Evolutionary conservation across 2,797 vertebrate species (phyloP), one percentile per base, ranked within the genome.

Genomic region (Basileuterus tristriatus): DNA sequence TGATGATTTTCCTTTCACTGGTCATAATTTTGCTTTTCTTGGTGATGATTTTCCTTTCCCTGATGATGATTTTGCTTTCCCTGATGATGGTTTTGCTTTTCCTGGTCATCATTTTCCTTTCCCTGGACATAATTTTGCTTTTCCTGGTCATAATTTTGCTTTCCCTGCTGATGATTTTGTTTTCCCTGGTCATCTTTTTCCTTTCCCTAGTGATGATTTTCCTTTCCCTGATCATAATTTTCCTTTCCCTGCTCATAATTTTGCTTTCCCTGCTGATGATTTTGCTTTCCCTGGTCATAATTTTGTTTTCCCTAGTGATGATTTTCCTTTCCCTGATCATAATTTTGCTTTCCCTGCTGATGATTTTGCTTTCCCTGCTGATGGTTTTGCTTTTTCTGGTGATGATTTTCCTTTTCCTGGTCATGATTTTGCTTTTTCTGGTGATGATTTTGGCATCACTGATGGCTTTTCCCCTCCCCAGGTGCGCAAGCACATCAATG

Each of bases 401-500:
- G 11, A 12, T 46, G 3, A 46, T 46, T 41, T 43, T 53, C 12
- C 56, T 80, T 46, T 59, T 15, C 41, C 11, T 43, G 44, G 17
- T 0, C 1, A 1, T 24, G 2, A 2, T 41, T 58, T 14, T 53
- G 87, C 50, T 52, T 41, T 59, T 16, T 32, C 12, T n/a, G 49
- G 22, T 0, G 2, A 0, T 27, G 1, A 2, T 37, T 58, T 12
- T 55, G 87, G 85, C n/a, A 8, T 39, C 44, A 14, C 75, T 27
- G 60, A 5, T 21, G 49, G 36, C 2, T 68, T 36, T 32, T 49
- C 67, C 70, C n/a, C 36, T 90, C 41, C 29, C 11, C 96, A 99
- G 99, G 99, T 99, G 97, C 98, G 99, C 87, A 99, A 99, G 95
- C 98, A 99, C 97, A 98, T 99, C 97, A 98, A 98, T 41, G 98